Base-by-base conservation (phyloP, 35 echinoderm and acorn worm genomes). In the Apostichopus japonicus region DNA sequence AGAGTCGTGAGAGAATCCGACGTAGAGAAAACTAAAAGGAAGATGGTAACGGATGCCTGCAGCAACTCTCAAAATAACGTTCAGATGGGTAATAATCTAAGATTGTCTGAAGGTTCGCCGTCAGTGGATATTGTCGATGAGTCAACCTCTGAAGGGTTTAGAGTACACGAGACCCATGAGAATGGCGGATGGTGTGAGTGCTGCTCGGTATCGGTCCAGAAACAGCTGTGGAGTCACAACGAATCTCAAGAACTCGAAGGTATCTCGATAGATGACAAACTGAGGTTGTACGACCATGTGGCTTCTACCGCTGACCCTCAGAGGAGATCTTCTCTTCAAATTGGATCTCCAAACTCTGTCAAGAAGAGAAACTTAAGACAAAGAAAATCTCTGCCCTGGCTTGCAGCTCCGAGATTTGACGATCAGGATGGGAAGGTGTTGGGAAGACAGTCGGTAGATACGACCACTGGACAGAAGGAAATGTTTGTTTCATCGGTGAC, bases 201-300 rank as follows among this genome's bases (percentile, higher is more conserved):
- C n/a, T 84, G 81, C 81, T 84, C 81, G 21, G 81, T 84, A 4
- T 84, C 56, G 6, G 81, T 58, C 19, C 81, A 84, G 56, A 84
- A 84, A 58, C 81, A 57, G 55, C 56, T 84, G 6, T 84, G 81
- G 81, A 59, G 51, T 57, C 54, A 54, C 1, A 23, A 55, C n/a
- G 81, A 54, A 58, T 1, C 81, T 7, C 6, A 10, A 22, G 55
- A 24, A 10, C 8, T 57, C 6, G 5, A 59, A 54, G 23, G 53
- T 55, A 57, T 22, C 16, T 84, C 17, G 10, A 7, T 3, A 23
- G 21, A 7, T 19, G 21, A 24, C 71, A 14, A 75, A 19, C 17
- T 23, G 71, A 44, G 33, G 33, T 44, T 3, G 4, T 44, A 44
- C 33, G 33, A 44, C 33, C 33, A 3, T 44, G 16, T 19, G 0